Conservation (phyloP, 64 coral and sea anemone genomes). For the Catalaphyllia jardinei region DNA sequence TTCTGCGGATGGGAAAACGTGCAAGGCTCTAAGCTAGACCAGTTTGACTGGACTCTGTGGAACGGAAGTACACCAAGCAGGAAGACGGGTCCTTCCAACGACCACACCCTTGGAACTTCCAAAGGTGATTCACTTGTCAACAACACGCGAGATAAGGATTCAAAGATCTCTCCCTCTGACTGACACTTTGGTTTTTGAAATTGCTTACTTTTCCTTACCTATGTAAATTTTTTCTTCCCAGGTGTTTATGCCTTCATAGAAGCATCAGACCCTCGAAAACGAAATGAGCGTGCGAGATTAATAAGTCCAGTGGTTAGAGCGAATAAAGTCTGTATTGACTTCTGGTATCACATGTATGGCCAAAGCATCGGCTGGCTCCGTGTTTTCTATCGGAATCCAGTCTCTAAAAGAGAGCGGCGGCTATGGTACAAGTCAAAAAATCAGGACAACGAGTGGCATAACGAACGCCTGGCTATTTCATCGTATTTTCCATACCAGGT, state of each 20-base stretch:
- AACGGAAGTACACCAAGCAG: conserved; percentile 59
- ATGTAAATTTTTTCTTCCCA: background rate
- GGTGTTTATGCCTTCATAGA: conserved; percentile 56
- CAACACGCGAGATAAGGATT: background rate
- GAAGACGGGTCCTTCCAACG: conserved; percentile 59
- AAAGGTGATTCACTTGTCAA: conserved; percentile 43
- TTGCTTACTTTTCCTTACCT: no score
- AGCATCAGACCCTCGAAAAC: conserved; percentile 50
- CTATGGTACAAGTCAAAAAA: conserved; percentile 52
- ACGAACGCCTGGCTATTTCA: conserved; percentile 11
- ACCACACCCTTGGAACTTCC: conserved; percentile 59
- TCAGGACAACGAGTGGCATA: conserved; percentile 27
- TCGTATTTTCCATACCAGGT: conserved; percentile 31
- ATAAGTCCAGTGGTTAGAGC: conserved; percentile 31
- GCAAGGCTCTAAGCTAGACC: conserved; percentile 25
- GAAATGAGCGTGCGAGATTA: conserved; percentile 42
- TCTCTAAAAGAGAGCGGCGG: background rate
- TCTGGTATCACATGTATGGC: conserved; percentile 67
- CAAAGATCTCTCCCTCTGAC: no score
- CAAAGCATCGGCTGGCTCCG: conserved; percentile 42
- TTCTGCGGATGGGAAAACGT: conserved; percentile 79
- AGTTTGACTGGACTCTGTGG: conserved; percentile 74
- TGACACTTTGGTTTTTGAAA: background rate
- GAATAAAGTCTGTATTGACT: conserved; percentile 40
- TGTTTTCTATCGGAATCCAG: conserved; percentile 4